Conservation (phyloP, 2,113 vertebrate species). For the Cyanoramphus novaezelandiae region DNA sequence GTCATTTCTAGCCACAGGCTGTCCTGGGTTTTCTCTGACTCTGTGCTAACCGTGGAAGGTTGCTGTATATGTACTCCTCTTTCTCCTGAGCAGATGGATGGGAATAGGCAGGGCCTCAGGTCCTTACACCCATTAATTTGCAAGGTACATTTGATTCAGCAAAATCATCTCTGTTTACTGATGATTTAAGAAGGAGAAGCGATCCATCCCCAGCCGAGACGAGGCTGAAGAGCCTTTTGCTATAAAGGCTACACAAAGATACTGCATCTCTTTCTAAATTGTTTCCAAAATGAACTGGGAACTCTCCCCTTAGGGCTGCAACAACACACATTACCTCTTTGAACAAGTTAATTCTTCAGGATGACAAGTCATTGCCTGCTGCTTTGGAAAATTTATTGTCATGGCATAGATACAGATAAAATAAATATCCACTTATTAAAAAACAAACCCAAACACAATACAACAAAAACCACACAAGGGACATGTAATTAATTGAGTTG, state of each 20-base stretch:
- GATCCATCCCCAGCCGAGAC: background rate
- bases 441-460: background rate
- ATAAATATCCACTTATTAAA: background rate
- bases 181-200: background rate
- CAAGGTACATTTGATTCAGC: background rate
- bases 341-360: background rate
- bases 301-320: background rate
- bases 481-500: background rate
- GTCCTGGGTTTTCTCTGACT: background rate
- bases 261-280: fast-evolving
- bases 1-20: background rate
- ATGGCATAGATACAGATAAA: background rate
- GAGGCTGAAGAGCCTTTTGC: background rate
- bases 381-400: background rate
- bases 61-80: background rate
- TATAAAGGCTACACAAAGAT: background rate
- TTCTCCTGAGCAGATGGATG: background rate
- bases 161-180: background rate
- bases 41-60: background rate
- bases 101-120: background rate
- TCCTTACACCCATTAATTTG: background rate
- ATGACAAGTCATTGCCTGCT: background rate
- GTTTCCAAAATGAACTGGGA: background rate
- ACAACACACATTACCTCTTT: background rate
- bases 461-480: background rate